Conservation (phyloP, 2,888 invertebrate genomes). For the Elaeidobius kamerunicus region DNA sequence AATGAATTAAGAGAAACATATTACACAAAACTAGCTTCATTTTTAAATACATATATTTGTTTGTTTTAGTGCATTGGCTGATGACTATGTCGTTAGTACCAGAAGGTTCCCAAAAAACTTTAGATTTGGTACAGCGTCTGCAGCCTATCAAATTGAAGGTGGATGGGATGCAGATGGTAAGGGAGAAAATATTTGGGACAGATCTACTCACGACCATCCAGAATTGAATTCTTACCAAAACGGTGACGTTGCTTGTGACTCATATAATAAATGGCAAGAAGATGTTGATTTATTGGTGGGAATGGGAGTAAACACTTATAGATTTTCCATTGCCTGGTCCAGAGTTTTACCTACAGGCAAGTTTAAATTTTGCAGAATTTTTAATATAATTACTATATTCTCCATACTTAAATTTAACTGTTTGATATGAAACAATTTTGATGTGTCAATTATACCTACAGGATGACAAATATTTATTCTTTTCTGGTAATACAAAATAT, state of each 20-base stretch:
- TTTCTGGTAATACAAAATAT: too few species aligned
- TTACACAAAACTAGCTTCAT: too few species aligned
- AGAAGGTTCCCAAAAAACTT: conserved; percentile 27
- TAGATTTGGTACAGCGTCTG: conserved; percentile 37
- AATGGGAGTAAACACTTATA: conserved; percentile 55
- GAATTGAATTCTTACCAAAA: conserved; percentile 40
- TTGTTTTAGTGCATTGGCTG: conserved; percentile 9
- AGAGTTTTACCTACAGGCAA: conserved; percentile 58
- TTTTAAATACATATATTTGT: too few species aligned
- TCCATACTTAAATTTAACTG: too few species aligned
- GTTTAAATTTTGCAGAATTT: too few species aligned
- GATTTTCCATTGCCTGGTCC: conserved; percentile 63
- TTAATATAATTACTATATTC: too few species aligned
- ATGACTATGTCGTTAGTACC: conserved; percentile 25
- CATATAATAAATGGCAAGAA: conserved; percentile 62
- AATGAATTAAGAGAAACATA: too few species aligned
- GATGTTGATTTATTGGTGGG: conserved; percentile 56
- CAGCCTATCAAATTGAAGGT: conserved; percentile 36
- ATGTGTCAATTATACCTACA: too few species aligned
- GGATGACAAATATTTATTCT: too few species aligned
- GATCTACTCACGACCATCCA: conserved; percentile 24
- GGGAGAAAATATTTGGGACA: conserved; percentile 31
- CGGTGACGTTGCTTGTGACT: conserved; percentile 65
- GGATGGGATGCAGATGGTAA: conserved; percentile 37
- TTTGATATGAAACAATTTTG: too few species aligned